A percentile compares a stretch with the other conserved stretches of the same genome.
Conservation (phyloP, 2,113 vertebrate genomes). For the Anas platyrhynchos region DNA sequence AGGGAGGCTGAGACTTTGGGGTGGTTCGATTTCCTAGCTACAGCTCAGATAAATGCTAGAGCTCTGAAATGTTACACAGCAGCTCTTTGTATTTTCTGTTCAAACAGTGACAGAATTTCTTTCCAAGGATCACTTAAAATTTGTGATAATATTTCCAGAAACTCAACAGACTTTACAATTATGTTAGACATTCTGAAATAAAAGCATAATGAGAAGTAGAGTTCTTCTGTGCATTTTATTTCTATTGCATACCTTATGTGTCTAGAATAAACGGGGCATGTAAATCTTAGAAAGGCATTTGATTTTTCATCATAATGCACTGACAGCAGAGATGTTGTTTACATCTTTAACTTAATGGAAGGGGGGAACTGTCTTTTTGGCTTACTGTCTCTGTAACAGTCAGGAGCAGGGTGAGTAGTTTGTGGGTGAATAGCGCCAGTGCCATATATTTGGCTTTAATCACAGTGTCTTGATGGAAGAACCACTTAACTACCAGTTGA, state of each 20-base stretch:
- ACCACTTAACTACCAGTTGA: not conserved
- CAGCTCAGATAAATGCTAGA: not conserved
- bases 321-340: not conserved
- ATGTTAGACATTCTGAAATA: not conserved
- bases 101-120: not conserved
- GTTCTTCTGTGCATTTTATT: not conserved
- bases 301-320: not conserved
- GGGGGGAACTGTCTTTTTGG: not conserved
- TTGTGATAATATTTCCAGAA: conserved; percentile 18
- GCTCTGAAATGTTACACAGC: not conserved
- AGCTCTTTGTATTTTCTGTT: conserved; percentile 56
- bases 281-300: not conserved
- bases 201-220: conserved; percentile 39
- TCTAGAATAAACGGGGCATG: not conserved
- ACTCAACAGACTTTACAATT: conserved; percentile 39
- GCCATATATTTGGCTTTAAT: not conserved
- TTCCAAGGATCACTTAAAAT: conserved; percentile 48
- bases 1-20: not conserved
- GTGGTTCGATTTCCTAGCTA: not conserved
- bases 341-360: not conserved
- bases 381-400: not conserved
- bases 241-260: not conserved
- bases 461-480: not conserved
- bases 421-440: not conserved
- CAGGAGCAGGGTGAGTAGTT: not conserved